A percentile compares a stretch with the other conserved stretches of the same genome.
These are phyloP conservation scores for Erpobdella octoculata DNA, from an alignment of 2,888 invertebrate genomes.

Conservation along the genomic window DNA sequence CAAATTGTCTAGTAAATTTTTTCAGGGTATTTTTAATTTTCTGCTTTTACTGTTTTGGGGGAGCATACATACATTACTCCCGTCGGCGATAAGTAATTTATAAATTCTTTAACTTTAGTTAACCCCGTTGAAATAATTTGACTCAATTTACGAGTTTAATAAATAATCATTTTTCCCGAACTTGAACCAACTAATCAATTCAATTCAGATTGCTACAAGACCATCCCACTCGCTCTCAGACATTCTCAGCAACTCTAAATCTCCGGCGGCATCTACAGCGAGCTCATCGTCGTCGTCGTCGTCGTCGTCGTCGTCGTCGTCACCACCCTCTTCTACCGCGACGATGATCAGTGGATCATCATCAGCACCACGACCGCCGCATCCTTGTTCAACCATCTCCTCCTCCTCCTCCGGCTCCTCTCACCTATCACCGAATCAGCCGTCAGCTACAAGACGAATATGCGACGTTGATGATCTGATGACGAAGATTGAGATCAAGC, in stretches of 20 bases:
- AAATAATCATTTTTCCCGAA: too few species aligned
- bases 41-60: too few species aligned
- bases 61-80: too few species aligned
- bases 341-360: neutral
- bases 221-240: slow-evolving; percentile 7
- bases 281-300: neutral
- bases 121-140: too few species aligned
- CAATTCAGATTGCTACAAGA: too few species aligned
- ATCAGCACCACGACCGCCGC: neutral
- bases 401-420: neutral
- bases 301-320: neutral
- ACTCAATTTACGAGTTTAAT: too few species aligned
- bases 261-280: neutral
- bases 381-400: neutral
- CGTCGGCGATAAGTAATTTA: too few species aligned
- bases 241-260: slow-evolving; percentile 5
- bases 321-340: neutral
- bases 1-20: too few species aligned
- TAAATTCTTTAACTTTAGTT: too few species aligned
- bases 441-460: neutral
- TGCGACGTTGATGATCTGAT: slow-evolving; percentile 17
- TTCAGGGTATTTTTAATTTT: too few species aligned
- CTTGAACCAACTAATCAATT: too few species aligned
- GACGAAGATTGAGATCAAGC: slow-evolving; percentile 13
- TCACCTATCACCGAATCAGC: neutral